phyloP scores from a whole-genome alignment of 2,888 invertebrate genomes.

The Unio delphinus region DNA sequence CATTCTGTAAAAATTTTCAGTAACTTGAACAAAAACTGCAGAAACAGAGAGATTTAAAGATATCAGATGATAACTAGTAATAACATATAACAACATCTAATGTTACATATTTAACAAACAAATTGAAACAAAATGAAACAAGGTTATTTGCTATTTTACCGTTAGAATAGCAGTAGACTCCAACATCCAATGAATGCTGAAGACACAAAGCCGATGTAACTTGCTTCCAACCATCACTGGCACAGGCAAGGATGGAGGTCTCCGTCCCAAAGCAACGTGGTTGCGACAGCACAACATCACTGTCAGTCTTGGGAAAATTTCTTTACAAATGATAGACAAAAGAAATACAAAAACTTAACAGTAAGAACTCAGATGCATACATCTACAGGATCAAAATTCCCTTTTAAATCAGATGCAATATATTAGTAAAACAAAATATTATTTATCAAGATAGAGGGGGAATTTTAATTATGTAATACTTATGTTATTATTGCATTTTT shows the following conservation, averaged over 20 bases:
- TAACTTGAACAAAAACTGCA: neutral
- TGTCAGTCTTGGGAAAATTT: constrained; percentile 22
- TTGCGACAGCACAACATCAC: constrained; percentile 39
- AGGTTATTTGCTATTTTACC: constrained; percentile 25
- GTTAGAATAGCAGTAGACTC: constrained; percentile 50
- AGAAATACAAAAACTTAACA: too few relatives aligned
- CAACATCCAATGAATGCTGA: constrained; percentile 42
- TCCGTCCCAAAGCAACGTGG: constrained; percentile 51
- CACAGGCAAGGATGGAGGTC: constrained; percentile 45
- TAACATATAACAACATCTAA: neutral
- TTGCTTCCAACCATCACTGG: constrained; percentile 43
- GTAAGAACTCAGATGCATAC: too few relatives aligned
- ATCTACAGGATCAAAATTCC: too few relatives aligned
- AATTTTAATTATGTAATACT: too few relatives aligned
- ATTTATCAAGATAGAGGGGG: too few relatives aligned
- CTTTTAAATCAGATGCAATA: too few relatives aligned
- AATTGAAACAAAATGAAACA: constrained; percentile 1
- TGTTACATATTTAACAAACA: constrained; percentile 9
- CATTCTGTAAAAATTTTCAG: neutral
- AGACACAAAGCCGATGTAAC: constrained; percentile 17
- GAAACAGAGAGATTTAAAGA: neutral
- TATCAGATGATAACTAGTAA: neutral
- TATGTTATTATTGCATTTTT: too few relatives aligned
- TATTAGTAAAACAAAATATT: too few relatives aligned
- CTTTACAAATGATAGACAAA: constrained; percentile 23